A percentile compares a stretch with the other conserved stretches of the same genome.
Conservation (phyloP, 2,888 invertebrate genomes). For the Troglohyphantes excavatus region DNA sequence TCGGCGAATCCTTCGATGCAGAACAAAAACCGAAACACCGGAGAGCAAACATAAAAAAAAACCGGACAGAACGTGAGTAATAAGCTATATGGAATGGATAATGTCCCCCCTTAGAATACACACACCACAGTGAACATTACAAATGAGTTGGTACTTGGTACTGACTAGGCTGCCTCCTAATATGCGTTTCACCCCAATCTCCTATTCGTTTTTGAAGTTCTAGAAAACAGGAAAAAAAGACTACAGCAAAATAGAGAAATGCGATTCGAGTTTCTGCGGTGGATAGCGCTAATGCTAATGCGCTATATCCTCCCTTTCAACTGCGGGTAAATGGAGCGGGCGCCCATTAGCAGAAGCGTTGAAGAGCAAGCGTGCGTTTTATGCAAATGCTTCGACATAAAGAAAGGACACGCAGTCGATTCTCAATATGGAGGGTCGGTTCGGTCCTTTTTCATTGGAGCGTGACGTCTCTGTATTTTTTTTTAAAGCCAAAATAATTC, state of each 20-base stretch:
- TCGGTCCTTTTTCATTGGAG: conserved; percentile 21
- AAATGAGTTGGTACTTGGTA: conserved; percentile 37
- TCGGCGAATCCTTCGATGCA: neutral
- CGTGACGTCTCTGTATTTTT: conserved; percentile 28
- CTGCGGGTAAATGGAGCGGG: conserved; percentile 63
- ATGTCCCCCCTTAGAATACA: neutral
- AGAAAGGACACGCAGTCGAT: conserved; percentile 44
- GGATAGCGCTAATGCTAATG: conserved; percentile 48
- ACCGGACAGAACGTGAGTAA: neutral
- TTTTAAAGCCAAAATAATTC: neutral
- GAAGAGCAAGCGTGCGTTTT: conserved; percentile 63
- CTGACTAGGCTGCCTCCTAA: conserved; percentile 26
- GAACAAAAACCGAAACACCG: neutral
- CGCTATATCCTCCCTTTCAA: conserved; percentile 38
- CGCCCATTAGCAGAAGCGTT: conserved; percentile 65
- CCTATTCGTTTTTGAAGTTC: neutral
- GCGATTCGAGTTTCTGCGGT: conserved; percentile 51
- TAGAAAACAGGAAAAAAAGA: conserved; percentile 1
- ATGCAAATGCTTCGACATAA: conserved; percentile 70
- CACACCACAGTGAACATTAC: conserved; percentile 39
- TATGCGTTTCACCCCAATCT: conserved; percentile 3
- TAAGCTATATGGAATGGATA: conserved; percentile 30
- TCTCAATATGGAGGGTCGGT: conserved; percentile 13
- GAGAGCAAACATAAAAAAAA: neutral
- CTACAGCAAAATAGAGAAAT: conserved; percentile 12